Evolutionary conservation across 1,140 invertebrate genomes (phyloP), one percentile per base, ranked within the genome.

Genomic region (Maniola jurtina): DNA sequence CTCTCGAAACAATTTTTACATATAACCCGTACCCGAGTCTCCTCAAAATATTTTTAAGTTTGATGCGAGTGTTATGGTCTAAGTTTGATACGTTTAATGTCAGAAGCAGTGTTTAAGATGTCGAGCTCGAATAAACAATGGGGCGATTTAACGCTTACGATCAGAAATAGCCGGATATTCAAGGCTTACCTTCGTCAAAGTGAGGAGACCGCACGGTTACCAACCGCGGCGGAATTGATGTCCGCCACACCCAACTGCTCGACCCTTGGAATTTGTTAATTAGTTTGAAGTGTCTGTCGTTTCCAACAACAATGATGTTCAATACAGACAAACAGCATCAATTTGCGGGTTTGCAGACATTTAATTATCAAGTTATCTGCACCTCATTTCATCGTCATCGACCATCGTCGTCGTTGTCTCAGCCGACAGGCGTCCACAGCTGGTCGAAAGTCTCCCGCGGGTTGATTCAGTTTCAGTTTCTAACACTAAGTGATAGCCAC

Each of bases 81-180:
- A 1, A 25, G 25, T 25, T 25, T 25, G 25, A 25, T 25, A 4
- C 25, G 48, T 52, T 7, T 3, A 8, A 52, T 25, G 48, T 25
- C 48, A 25, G 11, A 58, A 48, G 55, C n/a, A 48, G 25, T 54
- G 54, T 42, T 42, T 34, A 61, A 34, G 25, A 54, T 16, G 36
- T 56, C 48, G 5, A 11, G 11, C 65, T 48, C 66, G 61, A 67
- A 68, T 71, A 77, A 73, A 82, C 79, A 77, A 77, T 75, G 70
- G 72, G 62, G 76, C 71, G 73, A 66, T 71, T 74, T 68, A 61
- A 69, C 33, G 52, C 25, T 55, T 34, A 55, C 52, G 52, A 55
- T 55, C 52, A 34, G 52, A 55, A 34, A 55, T 55, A 55, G 25
- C 33, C 25, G 52, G 52, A 34, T 55, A 34, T 55, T 34, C 8